A percentile compares a stretch with the other conserved stretches of the same genome.
These are phyloP conservation scores for Procambarus clarkii DNA, from an alignment of 1,140 invertebrate species.

Conservation along the genomic window DNA sequence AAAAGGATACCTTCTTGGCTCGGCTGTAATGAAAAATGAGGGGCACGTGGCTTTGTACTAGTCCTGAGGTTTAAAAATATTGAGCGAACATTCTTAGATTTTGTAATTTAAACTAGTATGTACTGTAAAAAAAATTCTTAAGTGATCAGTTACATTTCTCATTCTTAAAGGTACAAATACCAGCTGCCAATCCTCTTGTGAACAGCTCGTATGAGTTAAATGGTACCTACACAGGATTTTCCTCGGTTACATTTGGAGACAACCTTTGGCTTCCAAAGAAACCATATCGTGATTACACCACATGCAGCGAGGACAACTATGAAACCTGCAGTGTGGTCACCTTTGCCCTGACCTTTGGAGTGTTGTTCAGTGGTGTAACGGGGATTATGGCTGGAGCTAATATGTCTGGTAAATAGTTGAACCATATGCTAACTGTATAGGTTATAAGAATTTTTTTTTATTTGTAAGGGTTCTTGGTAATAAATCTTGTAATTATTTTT, in stretches of 20 bases:
- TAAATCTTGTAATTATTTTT: too few species aligned
- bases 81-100: too few species aligned
- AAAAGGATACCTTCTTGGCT: too few species aligned
- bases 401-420: slow-evolving; percentile 88
- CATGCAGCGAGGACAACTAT: slow-evolving; percentile 82
- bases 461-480: too few species aligned
- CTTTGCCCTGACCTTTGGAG: slow-evolving; percentile 96
- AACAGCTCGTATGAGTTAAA: slow-evolving; percentile 79
- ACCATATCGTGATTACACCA: slow-evolving; percentile 91
- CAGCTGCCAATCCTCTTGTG: slow-evolving; percentile 80
- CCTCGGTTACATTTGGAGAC: slow-evolving; percentile 82
- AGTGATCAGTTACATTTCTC: neutral
- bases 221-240: slow-evolving; percentile 89
- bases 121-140: too few species aligned
- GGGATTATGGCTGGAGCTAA: slow-evolving; percentile 99
- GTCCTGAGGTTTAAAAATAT: too few species aligned
- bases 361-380: slow-evolving; percentile 95
- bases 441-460: too few species aligned
- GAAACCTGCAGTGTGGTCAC: slow-evolving; percentile 80
- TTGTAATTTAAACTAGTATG: too few species aligned
- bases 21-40: too few species aligned
- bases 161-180: slow-evolving; percentile 32
- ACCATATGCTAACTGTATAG: too few species aligned
- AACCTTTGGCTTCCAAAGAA: slow-evolving; percentile 84
- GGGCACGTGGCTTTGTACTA: too few species aligned